Percentiles rank a stretch among this genome's conserved stretches.
These are phyloP conservation scores for Epizoanthus rinbou DNA, from an alignment of 92 coral and sea anemone species.

Conservation along the genomic window DNA sequence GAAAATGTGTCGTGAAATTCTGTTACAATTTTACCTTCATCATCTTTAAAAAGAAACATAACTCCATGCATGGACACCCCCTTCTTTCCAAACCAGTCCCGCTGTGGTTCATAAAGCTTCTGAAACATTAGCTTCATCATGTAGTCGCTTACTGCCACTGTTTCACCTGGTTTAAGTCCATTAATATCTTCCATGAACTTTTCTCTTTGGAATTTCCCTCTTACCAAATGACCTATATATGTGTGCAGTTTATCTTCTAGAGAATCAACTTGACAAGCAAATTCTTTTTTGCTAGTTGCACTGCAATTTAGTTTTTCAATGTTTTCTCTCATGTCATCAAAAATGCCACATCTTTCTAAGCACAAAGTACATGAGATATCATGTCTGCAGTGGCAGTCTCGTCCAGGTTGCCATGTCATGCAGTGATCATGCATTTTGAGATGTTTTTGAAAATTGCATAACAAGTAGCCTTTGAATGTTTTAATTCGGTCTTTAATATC, in stretches of 20 bases:
- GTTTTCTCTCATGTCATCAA: neutral
- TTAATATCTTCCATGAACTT: slow-evolving; percentile 49
- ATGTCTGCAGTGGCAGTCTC: slow-evolving; percentile 32
- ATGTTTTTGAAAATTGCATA: neutral
- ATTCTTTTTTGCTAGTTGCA: neutral
- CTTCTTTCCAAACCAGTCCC: slow-evolving; percentile 48
- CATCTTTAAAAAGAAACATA: slow-evolving; percentile 41
- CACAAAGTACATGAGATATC: slow-evolving; percentile 16
- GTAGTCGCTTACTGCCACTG: slow-evolving; percentile 57
- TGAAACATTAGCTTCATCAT: slow-evolving; percentile 50
- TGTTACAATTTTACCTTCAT: neutral
- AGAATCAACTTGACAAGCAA: neutral
- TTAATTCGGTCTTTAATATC: slow-evolving; percentile 16
- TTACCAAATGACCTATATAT: slow-evolving; percentile 61
- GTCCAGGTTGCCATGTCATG: slow-evolving; percentile 9
- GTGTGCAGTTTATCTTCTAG: slow-evolving; percentile 33
- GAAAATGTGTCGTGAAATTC: slow-evolving; percentile 30
- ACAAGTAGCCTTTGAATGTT: slow-evolving; percentile 12
- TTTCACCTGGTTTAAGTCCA: slow-evolving; percentile 38
- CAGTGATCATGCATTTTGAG: slow-evolving; percentile 35
- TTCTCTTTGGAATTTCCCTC: slow-evolving; percentile 59
- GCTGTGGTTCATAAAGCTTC: slow-evolving; percentile 49
- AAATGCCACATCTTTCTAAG: neutral
- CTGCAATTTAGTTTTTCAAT: neutral
- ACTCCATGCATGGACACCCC: slow-evolving; percentile 48